Conservation (phyloP, 2,113 vertebrate genomes). For the Narcine bancroftii region DNA sequence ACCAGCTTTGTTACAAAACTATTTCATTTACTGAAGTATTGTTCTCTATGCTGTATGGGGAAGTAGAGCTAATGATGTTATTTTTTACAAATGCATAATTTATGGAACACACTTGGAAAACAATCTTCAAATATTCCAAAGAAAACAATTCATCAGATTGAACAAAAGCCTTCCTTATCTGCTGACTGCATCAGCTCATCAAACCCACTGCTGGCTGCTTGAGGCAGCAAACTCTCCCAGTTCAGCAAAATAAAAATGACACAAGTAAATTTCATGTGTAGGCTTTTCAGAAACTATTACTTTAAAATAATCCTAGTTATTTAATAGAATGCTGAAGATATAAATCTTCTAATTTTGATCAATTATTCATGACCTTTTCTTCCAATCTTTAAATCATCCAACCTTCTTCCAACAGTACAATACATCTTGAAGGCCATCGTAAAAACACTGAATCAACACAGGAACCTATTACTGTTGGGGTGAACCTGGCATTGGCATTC, state of each 20-base stretch:
- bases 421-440: not conserved
- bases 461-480: not conserved
- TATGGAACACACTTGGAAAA: not conserved
- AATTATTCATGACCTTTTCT: not conserved
- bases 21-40: not conserved
- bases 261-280: not conserved
- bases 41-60: not conserved
- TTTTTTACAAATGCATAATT: constrained; percentile 14
- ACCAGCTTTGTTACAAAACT: not conserved
- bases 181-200: not conserved
- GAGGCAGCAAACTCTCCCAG: not conserved
- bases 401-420: not conserved
- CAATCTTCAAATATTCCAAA: not conserved
- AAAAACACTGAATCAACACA: not conserved
- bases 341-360: not conserved
- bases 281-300: not conserved
- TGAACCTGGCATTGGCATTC: not conserved
- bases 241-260: not conserved
- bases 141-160: not conserved
- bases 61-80: not conserved
- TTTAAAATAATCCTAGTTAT: not conserved
- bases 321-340: not conserved
- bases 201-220: not conserved
- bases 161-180: not conserved
- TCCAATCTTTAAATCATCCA: not conserved